Evolutionary conservation across 2,797 vertebrate species (phyloP).

Genomic region (Nothura maculosa): DNA sequence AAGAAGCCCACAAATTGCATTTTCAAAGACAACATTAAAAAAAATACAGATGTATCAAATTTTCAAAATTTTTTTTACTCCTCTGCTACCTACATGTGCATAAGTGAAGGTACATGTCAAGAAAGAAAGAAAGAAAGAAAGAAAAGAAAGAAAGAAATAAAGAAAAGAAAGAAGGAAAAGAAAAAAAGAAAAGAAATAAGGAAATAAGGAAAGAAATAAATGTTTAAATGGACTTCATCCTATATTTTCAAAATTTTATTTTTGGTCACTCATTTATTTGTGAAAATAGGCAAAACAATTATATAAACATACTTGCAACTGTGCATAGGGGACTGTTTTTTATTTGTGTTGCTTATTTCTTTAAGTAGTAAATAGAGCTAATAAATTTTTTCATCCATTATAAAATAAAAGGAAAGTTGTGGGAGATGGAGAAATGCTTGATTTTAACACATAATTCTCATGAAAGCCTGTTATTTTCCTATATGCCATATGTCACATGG

Average conservation of each 20-base stretch:
- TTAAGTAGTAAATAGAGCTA: background rate
- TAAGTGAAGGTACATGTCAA: background rate
- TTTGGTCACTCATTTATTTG: background rate
- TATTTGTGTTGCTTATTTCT: background rate
- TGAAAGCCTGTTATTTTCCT: background rate
- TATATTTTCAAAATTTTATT: background rate
- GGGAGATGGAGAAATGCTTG: background rate
- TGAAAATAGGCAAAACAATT: background rate
- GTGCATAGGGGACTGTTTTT: background rate
- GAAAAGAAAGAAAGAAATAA: background rate
- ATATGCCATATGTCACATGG: background rate
- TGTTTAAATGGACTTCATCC: background rate
- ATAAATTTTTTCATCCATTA: background rate
- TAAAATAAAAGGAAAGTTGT: background rate
- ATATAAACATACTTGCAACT: background rate
- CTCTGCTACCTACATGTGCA: background rate
- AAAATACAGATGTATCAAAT: background rate
- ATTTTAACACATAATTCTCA: background rate
- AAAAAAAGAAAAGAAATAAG: no score
- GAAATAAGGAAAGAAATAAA: no score
- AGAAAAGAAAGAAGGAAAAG: background rate
- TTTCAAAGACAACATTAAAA: background rate
- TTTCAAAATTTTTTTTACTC: background rate
- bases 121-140: background rate
- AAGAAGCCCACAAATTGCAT: background rate